Base-by-base conservation (phyloP, 2,113 vertebrate species). In the Anarrhichthys ocellatus region DNA sequence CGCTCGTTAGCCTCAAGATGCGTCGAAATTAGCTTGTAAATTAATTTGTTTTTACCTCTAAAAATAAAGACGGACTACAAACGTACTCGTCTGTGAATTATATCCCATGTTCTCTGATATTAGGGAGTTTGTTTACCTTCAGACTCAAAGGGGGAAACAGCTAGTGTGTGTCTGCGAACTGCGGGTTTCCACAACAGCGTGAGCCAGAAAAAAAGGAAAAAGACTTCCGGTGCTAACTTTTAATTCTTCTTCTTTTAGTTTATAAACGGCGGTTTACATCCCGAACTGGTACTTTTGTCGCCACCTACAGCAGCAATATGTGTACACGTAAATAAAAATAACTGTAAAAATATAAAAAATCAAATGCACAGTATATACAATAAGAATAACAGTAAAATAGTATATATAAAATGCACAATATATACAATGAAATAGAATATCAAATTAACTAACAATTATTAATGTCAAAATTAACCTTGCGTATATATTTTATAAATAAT, bases 141-240 rank as follows among this genome's bases (percentile, higher is more conserved):
- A 40, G 58, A 42, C 18, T 84, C 78, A 56, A 34, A 81, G 58
- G 67, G 73, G 74, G 44, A 83, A 76, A 82, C 27, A 29, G 77
- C 54, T 85, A 65, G 18, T 78, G 68, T 78, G 68, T 75, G 59
- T n/a, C 54, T 15, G 58, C 20, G 74, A 68, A 34, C 52, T 42
- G 67, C 65, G 82, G 84, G 67, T 81, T 90, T 84, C 80, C 44
- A 78, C 44, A 73, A 65, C 86, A 89, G 85, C 87, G 77, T 91
- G 90, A 92, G 69, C 0, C n/a, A 59, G 67, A 36, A 76, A 52
- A 54, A 85, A 44, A 34, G 2, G 32, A 32, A 34, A 34, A 65
- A 11, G 0, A 88, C 87, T 93, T 94, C 93, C 93, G 92, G 83
- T 92, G 18, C 78, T 67, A 91, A 91, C 90, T 88, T 91, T 67